Evolutionary conservation across 1,140 invertebrate genomes (phyloP), one percentile per base, ranked within the genome.

Genomic region (Aplysia californica): DNA sequence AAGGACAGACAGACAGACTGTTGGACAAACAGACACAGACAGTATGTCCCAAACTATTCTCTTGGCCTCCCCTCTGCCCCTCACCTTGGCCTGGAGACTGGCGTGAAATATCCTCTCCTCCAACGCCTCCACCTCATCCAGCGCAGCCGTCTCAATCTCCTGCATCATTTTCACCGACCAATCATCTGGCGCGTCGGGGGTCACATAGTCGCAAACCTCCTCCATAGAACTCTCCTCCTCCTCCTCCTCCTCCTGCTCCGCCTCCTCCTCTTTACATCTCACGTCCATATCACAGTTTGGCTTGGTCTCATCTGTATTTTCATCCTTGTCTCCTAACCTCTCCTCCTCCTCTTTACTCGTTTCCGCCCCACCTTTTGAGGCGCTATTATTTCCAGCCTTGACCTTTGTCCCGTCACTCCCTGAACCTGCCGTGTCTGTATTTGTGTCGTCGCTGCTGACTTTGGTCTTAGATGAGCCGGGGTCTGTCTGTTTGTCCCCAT

Each of bases 31-130:
- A n/a, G n/a, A n/a, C n/a, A n/a, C n/a, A n/a, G n/a, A n/a, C n/a
- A n/a, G n/a, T n/a, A n/a, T n/a, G n/a, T n/a, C n/a, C n/a, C n/a
- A n/a, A n/a, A n/a, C n/a, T n/a, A n/a, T n/a, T n/a, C n/a, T n/a
- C n/a, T n/a, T n/a, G n/a, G n/a, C n/a, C n/a, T n/a, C n/a, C n/a
- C n/a, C n/a, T n/a, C n/a, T n/a, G n/a, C n/a, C n/a, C 67, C 76
- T 73, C 44, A 91, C 91, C 89, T 92, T 97, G 0, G 97, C 92
- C 87, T 98, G 96, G 93, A 99, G 96, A 78, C 95, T 97, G 0
- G 96, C 96, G 72, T 94, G 95, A 1, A 94, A 95, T 2, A 98
- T 95, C 82, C 96, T 94, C 82, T 98, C 97, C 87, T 98, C 96
- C 29, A 99, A 89, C 0, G 94, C 94, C 88, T 98, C 96, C 21